Evolutionary conservation across 2,113 vertebrate species (phyloP).

Genomic region (Narcine bancroftii): DNA sequence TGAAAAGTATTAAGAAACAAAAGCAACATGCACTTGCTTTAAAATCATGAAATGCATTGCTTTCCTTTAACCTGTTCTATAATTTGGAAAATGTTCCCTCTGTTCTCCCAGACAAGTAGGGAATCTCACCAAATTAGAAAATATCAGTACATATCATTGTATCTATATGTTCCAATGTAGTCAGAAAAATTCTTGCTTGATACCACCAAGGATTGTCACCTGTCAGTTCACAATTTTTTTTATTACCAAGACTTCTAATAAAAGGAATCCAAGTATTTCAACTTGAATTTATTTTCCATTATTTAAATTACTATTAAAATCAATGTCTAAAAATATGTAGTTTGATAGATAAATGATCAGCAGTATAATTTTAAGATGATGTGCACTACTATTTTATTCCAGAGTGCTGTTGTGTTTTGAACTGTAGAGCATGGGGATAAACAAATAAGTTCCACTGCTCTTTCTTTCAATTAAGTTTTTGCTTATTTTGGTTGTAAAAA

Average conservation of each 20-base stretch:
- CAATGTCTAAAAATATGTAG: not conserved
- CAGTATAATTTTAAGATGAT: not conserved
- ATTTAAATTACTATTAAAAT: not conserved
- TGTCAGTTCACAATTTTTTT: not conserved
- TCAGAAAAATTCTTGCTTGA: not conserved
- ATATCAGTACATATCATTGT: not conserved
- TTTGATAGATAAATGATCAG: not conserved
- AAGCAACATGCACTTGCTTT: not conserved
- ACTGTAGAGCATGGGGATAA: slow-evolving; percentile 93
- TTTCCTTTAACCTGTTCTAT: not conserved
- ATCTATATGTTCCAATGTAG: not conserved
- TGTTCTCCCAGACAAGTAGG: not conserved
- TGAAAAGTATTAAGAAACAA: not conserved
- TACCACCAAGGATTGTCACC: not conserved
- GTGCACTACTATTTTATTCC: slow-evolving; percentile 52
- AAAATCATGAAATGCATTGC: not conserved
- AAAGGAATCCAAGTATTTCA: not conserved
- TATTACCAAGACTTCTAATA: not conserved
- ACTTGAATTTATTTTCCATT: not conserved
- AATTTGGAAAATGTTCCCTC: not conserved
- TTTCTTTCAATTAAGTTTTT: slow-evolving; percentile 68
- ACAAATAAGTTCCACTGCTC: slow-evolving; percentile 98
- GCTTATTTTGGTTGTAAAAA: not conserved
- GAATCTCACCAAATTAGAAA: not conserved
- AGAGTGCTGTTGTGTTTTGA: slow-evolving; percentile 98